phyloP scores from a whole-genome alignment of 2,888 invertebrate genomes.

The Acholoe squamosa region DNA sequence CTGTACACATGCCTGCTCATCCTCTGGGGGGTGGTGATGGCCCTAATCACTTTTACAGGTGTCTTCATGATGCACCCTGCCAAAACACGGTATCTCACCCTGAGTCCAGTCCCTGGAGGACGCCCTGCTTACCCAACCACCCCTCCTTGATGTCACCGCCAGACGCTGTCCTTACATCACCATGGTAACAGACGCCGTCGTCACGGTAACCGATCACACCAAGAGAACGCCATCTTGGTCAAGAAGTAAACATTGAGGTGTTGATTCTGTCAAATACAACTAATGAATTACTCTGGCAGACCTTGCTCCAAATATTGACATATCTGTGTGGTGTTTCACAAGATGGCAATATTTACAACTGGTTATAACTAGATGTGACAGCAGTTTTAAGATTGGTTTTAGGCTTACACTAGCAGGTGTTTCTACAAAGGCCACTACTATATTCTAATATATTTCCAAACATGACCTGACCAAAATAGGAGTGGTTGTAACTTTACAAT shows the following conservation, averaged over 20 bases:
- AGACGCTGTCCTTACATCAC: slow-evolving; percentile 4
- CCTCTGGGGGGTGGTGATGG: background rate
- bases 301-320: background rate
- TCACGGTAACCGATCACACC: slow-evolving; percentile 40
- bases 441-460: too few species aligned
- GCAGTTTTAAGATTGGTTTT: too few species aligned
- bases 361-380: too few species aligned
- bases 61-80: slow-evolving; percentile 28
- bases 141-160: slow-evolving; percentile 43
- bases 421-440: too few species aligned
- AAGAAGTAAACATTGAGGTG: background rate
- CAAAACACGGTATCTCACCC: slow-evolving; percentile 55
- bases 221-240: background rate
- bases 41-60: slow-evolving; percentile 58
- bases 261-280: background rate
- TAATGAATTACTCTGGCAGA: slow-evolving; percentile 13
- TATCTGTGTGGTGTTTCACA: too few species aligned
- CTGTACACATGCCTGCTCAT: background rate
- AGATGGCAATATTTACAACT: too few species aligned
- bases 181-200: background rate
- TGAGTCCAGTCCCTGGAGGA: background rate
- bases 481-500: too few species aligned
- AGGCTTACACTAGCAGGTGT: too few species aligned
- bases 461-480: too few species aligned
- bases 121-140: slow-evolving; percentile 20